Percentiles rank a stretch among this genome's conserved stretches.
Conservation (phyloP, 2,797 vertebrate species). For the Micromesistius poutassou region DNA sequence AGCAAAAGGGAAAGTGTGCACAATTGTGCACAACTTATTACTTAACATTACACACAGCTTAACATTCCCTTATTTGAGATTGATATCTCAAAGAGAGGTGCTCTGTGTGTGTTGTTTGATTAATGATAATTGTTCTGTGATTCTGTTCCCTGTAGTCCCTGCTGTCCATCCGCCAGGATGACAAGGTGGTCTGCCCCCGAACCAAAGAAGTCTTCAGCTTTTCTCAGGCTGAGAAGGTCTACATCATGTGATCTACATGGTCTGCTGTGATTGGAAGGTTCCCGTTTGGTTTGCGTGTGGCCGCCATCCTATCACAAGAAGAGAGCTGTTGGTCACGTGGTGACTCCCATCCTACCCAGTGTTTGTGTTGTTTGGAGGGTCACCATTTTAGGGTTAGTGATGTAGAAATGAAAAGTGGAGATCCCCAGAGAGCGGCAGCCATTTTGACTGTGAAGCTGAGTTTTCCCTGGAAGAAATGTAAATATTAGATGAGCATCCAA, state of each 20-base stretch:
- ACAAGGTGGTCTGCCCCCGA: constrained; percentile 98
- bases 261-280: constrained; percentile 42
- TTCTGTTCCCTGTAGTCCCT: constrained; percentile 78
- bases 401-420: constrained; percentile 19
- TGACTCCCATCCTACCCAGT: constrained; percentile 43
- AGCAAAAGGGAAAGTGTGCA: too few species aligned
- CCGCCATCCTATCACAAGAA: background rate
- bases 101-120: background rate
- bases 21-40: too few species aligned
- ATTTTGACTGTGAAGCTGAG: constrained; percentile 36
- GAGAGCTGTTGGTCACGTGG: constrained; percentile 24
- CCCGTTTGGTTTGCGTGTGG: constrained; percentile 15
- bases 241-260: constrained; percentile 89
- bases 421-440: constrained; percentile 29
- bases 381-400: constrained; percentile 27
- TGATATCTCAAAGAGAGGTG: too few species aligned
- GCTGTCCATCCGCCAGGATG: constrained; percentile 98
- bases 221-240: constrained; percentile 99
- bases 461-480: constrained; percentile 40
- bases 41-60: too few species aligned
- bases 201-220: constrained; percentile 99
- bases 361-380: constrained; percentile 35
- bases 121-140: background rate
- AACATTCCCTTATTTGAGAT: too few species aligned
- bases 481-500: constrained; percentile 47